Base-by-base conservation (phyloP, 2,888 invertebrate genomes). In the Rhogogaster chlorosoma region DNA sequence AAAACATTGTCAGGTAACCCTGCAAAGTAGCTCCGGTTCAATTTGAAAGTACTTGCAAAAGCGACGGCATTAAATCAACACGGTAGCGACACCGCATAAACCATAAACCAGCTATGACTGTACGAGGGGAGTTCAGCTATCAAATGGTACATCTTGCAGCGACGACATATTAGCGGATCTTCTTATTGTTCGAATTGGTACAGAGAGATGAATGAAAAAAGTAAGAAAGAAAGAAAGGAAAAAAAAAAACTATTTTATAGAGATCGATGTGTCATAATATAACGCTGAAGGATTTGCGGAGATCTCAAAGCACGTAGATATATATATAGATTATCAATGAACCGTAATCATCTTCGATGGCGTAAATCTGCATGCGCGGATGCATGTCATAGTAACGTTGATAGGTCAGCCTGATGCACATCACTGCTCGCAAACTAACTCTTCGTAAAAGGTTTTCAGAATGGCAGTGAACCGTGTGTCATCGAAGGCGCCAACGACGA, bases 131-230 rank as follows among this genome's bases (percentile, higher is more conserved):
- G 71, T 67, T 45, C 1, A 42, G 71, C 22, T 64, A 71, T 70
- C 77, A 53, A 77, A 61, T 15, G 22, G 64, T 29, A 38, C 82
- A 80, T 82, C 80, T 82, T 85, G 82, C 32, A 67, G 82, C 84
- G 84, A 85, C 84, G 42, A 73, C 36, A n/a, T 80, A 82, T 85
- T 85, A 85, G 82, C 82, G 82, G 67, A 80, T 85, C 84, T 57
- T 70, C 84, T 57, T 42, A 85, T 85, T 82, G 84, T 85, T 57
- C 36, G 57, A 80, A 71, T 70, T 15, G 70, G 15, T 29, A 22
- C 22, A 42, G 7, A 26, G 67, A 45, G n/a, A 75, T 36, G 26
- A 53, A 71, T n/a, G 29, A n/a, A 75, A 70, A 36, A 29, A 75
- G 38, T 45, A 70, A 67, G 73, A 42, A 61, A 2, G 57, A 26